Evolutionary conservation across 2,113 vertebrate genomes (phyloP).

Genomic region (Leptobrachium leishanense): DNA sequence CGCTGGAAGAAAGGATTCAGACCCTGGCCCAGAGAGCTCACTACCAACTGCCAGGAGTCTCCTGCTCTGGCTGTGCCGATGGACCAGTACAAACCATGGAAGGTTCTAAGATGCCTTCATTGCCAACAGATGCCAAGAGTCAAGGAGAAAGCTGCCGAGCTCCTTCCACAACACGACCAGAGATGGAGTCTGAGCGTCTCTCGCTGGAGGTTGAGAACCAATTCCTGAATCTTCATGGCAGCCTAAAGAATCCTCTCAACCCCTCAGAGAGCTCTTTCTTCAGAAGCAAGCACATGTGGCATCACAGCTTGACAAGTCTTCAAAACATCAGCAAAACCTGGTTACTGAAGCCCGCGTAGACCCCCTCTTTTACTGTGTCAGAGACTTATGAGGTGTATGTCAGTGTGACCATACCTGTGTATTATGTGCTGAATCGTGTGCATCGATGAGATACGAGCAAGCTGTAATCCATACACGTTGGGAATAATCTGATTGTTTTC

Average conservation of each 20-base stretch:
- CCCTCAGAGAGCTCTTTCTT: neutral
- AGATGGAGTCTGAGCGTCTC: slow-evolving; percentile 26
- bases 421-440: too few species aligned
- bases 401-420: too few species aligned
- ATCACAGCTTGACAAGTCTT: neutral
- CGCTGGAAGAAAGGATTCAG: neutral
- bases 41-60: neutral
- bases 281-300: neutral
- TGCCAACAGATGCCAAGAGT: accelerated
- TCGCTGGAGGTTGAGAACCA: accelerated
- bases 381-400: too few species aligned
- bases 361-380: too few species aligned
- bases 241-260: neutral
- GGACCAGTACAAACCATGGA: neutral
- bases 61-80: neutral
- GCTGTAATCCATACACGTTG: too few species aligned
- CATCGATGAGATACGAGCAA: too few species aligned
- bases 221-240: neutral
- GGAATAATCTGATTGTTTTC: too few species aligned
- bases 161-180: neutral
- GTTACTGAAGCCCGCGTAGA: slow-evolving; percentile 52
- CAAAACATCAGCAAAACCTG: slow-evolving; percentile 31
- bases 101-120: neutral
- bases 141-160: neutral
- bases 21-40: neutral